Base-by-base conservation (phyloP, 2,888 invertebrate genomes). In the Raillietiella orientalis region DNA sequence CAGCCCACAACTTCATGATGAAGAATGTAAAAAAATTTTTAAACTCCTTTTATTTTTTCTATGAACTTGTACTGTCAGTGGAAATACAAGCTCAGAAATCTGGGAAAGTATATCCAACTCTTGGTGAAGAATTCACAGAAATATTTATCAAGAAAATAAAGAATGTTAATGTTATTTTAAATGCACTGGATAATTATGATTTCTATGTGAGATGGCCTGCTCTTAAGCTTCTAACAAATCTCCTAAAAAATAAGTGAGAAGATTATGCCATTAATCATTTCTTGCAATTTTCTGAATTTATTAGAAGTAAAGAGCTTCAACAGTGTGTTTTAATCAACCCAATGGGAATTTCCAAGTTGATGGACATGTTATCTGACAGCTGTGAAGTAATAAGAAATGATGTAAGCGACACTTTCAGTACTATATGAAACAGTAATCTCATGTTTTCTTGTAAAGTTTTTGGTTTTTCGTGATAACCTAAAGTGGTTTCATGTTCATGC, bases 281-380 rank as follows among this genome's bases (percentile, higher is more conserved):
- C 12, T 25, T 28, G 8, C 11, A 28, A 9, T 10, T 16, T 20
- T 17, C 13, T 10, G 5, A 12, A 8, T 11, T 17, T 5, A 28
- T 8, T 34, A 63, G 70, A 43, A 63, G 69, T 0, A 69, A 70
- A 42, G 74, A 75, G 31, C 63, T 77, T 25, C 77, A 79, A 47
- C 75, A 77, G 43, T 66, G 72, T 10, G 62, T 77, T 26, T 50
- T 79, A 28, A 63, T 74, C 3, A 74, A 74, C 45, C 77, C 82
- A n/a, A 77, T 82, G 72, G 93, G 84, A 2, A 74, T 96, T 1
- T 84, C 90, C 2, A 82, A 79, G 50, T 55, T 99, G 38, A 90
- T 93, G 74, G 96, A 99, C 47, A 53, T 96, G 10, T 50, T 99
- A 8, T 62, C 66, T 4, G 96, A 99, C 38, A 72, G 67, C 28